These are phyloP conservation scores for Euura lappo DNA, from an alignment of 1,140 invertebrate genomes.

Conservation along the genomic window DNA sequence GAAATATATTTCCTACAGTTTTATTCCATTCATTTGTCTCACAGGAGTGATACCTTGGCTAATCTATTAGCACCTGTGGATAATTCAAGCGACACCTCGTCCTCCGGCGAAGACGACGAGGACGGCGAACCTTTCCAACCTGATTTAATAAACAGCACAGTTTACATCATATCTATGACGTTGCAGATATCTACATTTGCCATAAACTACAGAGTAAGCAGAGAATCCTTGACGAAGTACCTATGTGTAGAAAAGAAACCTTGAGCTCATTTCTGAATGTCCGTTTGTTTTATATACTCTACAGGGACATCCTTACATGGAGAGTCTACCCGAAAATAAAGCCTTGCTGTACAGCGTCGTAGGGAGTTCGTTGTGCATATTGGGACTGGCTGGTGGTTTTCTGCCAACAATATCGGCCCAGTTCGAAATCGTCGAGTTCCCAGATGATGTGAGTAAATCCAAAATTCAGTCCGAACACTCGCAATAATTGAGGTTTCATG, in stretches of 20 bases:
- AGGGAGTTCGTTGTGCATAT: constrained; percentile 73
- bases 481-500: not conserved
- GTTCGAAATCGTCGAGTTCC: constrained; percentile 92
- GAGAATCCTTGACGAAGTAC: not conserved
- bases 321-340: constrained; percentile 91
- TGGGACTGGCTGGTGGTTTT: constrained; percentile 77
- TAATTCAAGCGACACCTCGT: constrained; percentile 12
- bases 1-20: constrained; percentile 9
- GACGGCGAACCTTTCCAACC: constrained; percentile 91
- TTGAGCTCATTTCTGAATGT: too few relatives aligned
- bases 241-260: too few relatives aligned
- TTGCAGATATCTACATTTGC: constrained; percentile 98
- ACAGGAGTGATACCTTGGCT: constrained; percentile 64
- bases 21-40: constrained; percentile 20
- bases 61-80: constrained; percentile 30
- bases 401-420: constrained; percentile 79
- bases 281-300: constrained; percentile 23
- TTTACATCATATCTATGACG: constrained; percentile 97
- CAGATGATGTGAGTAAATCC: constrained; percentile 73
- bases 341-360: constrained; percentile 89
- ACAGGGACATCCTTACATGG: constrained; percentile 98
- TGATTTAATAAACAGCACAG: constrained; percentile 95
- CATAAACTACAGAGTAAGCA: constrained; percentile 94
- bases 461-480: constrained; percentile 18
- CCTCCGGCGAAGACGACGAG: constrained; percentile 62